Evolutionary conservation across 2,797 vertebrate genomes (phyloP).

Genomic region (Macroramphosus scolopax): DNA sequence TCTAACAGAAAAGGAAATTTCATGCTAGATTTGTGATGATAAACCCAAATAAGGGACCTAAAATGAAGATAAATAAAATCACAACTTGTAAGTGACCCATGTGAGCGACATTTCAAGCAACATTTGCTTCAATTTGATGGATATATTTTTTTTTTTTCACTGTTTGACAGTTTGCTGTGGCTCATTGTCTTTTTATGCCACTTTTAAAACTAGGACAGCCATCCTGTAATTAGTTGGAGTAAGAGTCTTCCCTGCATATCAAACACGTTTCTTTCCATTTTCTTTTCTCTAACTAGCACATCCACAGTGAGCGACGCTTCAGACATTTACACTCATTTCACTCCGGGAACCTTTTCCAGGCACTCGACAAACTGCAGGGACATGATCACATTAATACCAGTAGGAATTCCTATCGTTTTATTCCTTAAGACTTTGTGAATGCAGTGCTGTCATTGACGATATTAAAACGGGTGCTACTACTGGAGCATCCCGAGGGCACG

Average conservation of each 20-base stretch:
- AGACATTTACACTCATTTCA: conserved; percentile 21
- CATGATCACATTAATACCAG: conserved; percentile 18
- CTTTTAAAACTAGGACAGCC: conserved; percentile 46
- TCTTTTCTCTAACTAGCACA: too few relatives aligned
- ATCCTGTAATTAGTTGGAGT: conserved; percentile 31
- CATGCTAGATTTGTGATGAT: conserved; percentile 19
- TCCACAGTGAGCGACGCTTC: conserved; percentile 24
- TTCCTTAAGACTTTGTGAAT: not conserved
- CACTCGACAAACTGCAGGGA: conserved; percentile 19
- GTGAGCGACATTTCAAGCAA: too few relatives aligned
- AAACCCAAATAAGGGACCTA: too few relatives aligned
- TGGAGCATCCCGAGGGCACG: conserved; percentile 4
- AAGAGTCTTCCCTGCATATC: conserved; percentile 10
- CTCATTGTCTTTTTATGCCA: conserved; percentile 28
- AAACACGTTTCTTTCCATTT: too few relatives aligned
- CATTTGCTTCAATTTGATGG: too few relatives aligned
- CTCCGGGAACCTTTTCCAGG: conserved; percentile 21
- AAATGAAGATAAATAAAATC: too few relatives aligned
- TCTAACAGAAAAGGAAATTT: conserved; percentile 21
- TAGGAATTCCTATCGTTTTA: conserved; percentile 8
- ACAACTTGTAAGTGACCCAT: too few relatives aligned
- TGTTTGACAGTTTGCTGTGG: conserved; percentile 7
- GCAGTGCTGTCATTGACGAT: not conserved
- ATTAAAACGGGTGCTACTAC: conserved; percentile 10
- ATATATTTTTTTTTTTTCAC: not conserved